These are phyloP conservation scores for Apomyelois bistriatella DNA, from an alignment of 2,888 invertebrate species.

Conservation along the genomic window DNA sequence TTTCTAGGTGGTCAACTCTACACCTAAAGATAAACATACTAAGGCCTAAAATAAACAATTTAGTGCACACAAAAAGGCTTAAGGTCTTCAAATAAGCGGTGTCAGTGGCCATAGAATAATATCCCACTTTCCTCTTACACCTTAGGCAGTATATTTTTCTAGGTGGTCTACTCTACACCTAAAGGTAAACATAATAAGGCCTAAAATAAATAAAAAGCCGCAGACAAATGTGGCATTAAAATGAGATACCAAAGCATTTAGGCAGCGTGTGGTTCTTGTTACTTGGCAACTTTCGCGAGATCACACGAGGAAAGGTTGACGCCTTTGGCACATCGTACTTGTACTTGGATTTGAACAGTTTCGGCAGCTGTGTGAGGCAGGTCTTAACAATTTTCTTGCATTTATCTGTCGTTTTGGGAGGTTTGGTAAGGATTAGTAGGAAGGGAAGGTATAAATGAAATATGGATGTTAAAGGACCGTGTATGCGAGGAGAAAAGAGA, in stretches of 20 bases:
- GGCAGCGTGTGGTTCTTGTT: conserved; percentile 73
- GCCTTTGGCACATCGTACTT: conserved; percentile 61
- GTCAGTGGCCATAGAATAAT: too few relatives aligned
- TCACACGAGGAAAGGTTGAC: conserved; percentile 63
- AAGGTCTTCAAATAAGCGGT: too few relatives aligned
- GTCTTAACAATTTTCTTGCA: conserved; percentile 66
- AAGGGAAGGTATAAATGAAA: neutral
- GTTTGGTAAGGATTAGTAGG: neutral
- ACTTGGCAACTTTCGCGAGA: conserved; percentile 48
- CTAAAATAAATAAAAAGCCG: too few relatives aligned
- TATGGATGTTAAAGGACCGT: too few relatives aligned
- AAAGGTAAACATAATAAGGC: too few relatives aligned
- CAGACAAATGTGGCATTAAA: neutral
- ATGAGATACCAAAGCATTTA: conserved; percentile 59
- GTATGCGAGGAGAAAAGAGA: neutral
- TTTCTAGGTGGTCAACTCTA: too few relatives aligned
- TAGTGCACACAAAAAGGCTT: too few relatives aligned
- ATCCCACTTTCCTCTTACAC: too few relatives aligned
- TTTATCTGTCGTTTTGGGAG: conserved; percentile 7
- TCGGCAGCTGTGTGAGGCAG: conserved; percentile 66
- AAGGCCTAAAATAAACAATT: too few relatives aligned
- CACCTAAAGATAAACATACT: too few relatives aligned
- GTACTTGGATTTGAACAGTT: conserved; percentile 62
- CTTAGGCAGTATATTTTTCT: too few relatives aligned
- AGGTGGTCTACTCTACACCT: too few relatives aligned